A percentile compares a stretch with the other conserved stretches of the same genome.
Conservation (phyloP, 2,888 invertebrate genomes). For the Onchidella celtica region DNA sequence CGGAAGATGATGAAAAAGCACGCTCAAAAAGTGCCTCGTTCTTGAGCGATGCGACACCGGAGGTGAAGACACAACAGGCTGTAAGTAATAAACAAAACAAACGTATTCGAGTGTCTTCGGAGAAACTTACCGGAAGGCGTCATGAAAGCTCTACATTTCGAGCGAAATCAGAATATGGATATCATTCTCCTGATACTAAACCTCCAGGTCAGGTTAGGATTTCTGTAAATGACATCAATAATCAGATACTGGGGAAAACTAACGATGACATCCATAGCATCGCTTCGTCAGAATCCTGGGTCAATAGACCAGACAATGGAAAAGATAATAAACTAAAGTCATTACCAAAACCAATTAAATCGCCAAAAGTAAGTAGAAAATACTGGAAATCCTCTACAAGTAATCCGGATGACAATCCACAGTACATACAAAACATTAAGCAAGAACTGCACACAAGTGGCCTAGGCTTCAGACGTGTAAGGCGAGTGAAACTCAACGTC, state of each 20-base stretch:
- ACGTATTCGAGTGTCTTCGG: constrained; percentile 5
- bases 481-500: constrained; percentile 63
- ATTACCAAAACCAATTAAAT: constrained; percentile 60
- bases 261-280: not conserved
- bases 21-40: not conserved
- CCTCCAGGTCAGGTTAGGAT: constrained; percentile 6
- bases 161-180: constrained; percentile 31
- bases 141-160: not conserved
- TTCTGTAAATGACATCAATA: constrained; percentile 37
- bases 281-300: not conserved
- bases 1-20: not conserved
- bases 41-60: not conserved
- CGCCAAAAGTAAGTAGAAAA: constrained; percentile 56
- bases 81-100: not conserved
- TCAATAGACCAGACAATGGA: not conserved
- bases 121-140: not conserved
- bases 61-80: no score
- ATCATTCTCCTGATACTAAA: not conserved
- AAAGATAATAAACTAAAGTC: not conserved
- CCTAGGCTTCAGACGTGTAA: not conserved
- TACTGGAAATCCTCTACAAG: constrained; percentile 58
- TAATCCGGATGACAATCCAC: constrained; percentile 63
- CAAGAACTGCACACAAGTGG: not conserved
- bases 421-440: not conserved
- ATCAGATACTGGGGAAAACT: constrained; percentile 2